These are phyloP conservation scores for Parazoanthus swiftii DNA, from an alignment of 92 coral and sea anemone species.

Conservation along the genomic window DNA sequence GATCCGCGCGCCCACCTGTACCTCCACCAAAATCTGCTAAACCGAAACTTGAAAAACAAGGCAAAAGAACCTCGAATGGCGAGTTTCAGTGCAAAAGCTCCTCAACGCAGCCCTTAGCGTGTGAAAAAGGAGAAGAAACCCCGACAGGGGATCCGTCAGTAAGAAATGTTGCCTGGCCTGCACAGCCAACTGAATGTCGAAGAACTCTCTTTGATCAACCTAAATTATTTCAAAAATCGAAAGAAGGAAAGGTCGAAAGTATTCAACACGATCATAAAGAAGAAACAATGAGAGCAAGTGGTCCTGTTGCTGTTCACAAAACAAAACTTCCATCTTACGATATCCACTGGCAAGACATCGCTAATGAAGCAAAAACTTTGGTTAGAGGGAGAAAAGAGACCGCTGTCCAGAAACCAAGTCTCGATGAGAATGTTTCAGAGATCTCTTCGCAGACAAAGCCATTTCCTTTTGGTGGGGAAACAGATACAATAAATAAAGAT, in stretches of 20 bases:
- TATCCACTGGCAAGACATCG: neutral
- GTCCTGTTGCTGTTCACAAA: neutral
- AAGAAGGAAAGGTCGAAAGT: neutral
- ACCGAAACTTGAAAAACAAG: neutral
- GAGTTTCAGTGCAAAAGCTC: neutral
- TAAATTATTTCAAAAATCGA: neutral
- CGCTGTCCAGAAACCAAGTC: neutral
- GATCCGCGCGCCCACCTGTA: neutral
- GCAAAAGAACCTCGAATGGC: neutral
- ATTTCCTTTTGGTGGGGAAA: neutral
- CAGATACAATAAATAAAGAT: neutral
- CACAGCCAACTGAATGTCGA: neutral
- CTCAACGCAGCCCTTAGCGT: neutral
- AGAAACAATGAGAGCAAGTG: neutral
- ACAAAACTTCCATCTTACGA: neutral
- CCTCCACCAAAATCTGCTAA: neutral
- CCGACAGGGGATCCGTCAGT: neutral
- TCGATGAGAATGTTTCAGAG: neutral
- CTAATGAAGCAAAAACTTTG: neutral
- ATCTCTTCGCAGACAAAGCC: neutral
- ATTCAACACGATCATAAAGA: neutral
- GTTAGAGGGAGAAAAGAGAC: neutral
- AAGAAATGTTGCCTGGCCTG: neutral
- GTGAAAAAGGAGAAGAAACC: neutral
- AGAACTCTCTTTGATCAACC: neutral